Percentiles rank a stretch among this genome's conserved stretches.
phyloP scores from a whole-genome alignment of 2,113 vertebrate species.

The Bubo bubo region DNA sequence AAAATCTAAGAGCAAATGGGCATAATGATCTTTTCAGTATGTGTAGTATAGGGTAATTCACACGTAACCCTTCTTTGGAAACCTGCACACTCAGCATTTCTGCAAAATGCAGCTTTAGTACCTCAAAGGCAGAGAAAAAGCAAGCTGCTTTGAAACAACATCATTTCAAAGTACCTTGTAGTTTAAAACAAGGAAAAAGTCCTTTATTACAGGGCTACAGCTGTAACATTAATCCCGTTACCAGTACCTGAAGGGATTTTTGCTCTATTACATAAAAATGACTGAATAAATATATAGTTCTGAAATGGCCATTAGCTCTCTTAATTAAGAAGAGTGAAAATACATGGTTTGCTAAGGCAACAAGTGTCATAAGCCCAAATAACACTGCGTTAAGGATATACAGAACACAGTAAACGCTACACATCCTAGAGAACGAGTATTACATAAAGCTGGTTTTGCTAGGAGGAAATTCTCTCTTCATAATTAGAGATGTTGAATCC shows the following conservation, averaged over 20 bases:
- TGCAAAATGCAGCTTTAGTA: neutral
- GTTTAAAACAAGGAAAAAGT: neutral
- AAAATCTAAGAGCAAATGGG: accelerated
- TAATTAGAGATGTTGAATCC: neutral
- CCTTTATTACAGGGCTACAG: neutral
- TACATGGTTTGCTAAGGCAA: neutral
- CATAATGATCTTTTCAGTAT: neutral
- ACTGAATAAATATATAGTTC: neutral
- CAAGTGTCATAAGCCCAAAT: neutral
- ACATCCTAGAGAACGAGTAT: neutral
- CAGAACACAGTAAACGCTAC: neutral
- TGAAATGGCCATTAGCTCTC: neutral
- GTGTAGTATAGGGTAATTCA: no score
- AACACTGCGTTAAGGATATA: accelerated
- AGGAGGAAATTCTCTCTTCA: neutral
- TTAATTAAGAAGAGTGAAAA: neutral
- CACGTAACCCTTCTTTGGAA: neutral
- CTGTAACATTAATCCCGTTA: neutral
- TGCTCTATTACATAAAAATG: neutral
- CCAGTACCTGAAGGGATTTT: neutral
- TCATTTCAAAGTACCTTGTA: neutral
- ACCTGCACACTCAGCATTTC: neutral
- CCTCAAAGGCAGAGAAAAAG: neutral
- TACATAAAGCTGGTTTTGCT: neutral
- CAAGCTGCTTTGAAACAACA: neutral